Evolutionary conservation across 2,113 vertebrate species (phyloP).

Genomic region (Psittacara wagleri): DNA sequence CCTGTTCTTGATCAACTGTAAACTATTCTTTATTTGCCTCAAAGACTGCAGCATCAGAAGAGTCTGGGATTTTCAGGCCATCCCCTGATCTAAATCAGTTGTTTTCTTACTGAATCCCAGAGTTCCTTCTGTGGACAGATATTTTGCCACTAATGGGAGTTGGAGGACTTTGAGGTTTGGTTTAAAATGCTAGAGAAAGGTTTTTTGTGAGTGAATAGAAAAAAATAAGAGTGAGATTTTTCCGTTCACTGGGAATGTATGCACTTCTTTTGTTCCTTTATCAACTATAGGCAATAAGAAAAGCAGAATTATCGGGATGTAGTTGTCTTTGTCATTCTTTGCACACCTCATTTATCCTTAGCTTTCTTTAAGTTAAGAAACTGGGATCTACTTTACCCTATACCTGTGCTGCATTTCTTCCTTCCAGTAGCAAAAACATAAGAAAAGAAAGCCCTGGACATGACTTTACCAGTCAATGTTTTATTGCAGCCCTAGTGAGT

Average conservation of each 20-base stretch:
- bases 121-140: not conserved
- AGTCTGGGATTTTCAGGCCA: not conserved
- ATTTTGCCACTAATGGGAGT: not conserved
- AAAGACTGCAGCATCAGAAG: not conserved
- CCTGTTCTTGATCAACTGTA: not conserved
- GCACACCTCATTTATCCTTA: not conserved
- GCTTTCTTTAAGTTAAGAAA: not conserved
- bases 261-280: not conserved
- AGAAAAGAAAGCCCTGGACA: not conserved
- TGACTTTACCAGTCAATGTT: not conserved
- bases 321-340: not conserved
- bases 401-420: not conserved
- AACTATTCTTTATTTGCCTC: not conserved
- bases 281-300: not conserved
- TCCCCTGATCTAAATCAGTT: not conserved
- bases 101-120: not conserved
- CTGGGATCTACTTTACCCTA: not conserved
- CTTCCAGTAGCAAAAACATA: not conserved
- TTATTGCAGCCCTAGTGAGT: not conserved
- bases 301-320: not conserved
- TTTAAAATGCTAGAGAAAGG: not conserved
- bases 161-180: not conserved
- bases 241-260: not conserved
- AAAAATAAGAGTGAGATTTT: not conserved
- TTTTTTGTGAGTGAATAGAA: not conserved